Evolutionary conservation across 2,797 vertebrate genomes (phyloP).

Genomic region (Sebastiscus albofasciatus): DNA sequence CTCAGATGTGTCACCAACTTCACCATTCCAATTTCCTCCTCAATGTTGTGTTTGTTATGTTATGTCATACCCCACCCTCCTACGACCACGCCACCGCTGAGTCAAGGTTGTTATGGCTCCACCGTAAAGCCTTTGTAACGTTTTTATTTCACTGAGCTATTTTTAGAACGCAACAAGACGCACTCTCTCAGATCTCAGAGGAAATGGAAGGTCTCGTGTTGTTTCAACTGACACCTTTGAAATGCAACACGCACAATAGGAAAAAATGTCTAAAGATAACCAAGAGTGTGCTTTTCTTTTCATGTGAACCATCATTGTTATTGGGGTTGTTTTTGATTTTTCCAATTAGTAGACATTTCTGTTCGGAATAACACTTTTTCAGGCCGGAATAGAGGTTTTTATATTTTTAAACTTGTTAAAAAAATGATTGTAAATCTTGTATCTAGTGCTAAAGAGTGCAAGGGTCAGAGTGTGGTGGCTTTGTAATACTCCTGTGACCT

Average conservation of each 20-base stretch:
- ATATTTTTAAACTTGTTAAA: background rate
- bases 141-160: conserved; percentile 40
- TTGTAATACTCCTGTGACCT: conserved; percentile 10
- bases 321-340: background rate
- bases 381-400: background rate
- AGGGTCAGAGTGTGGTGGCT: background rate
- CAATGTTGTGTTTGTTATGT: conserved; percentile 7
- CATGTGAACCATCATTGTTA: background rate
- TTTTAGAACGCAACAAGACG: conserved; percentile 37
- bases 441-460: background rate
- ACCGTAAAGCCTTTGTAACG: background rate
- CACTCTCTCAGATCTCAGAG: conserved; percentile 20
- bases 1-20: conserved; percentile 14
- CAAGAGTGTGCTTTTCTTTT: background rate
- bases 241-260: conserved; percentile 5
- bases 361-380: background rate
- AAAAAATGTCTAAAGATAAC: conserved; percentile 35
- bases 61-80: conserved; percentile 20
- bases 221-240: conserved; percentile 5
- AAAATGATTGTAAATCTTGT: background rate
- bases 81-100: background rate
- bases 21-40: conserved; percentile 22
- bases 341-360: conserved; percentile 10
- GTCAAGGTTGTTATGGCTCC: conserved; percentile 5
- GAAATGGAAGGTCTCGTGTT: conserved; percentile 47